Percentiles rank a stretch among this genome's conserved stretches.
phyloP scores from a whole-genome alignment of 1,140 invertebrate genomes.

The Mizuhopecten yessoensis region DNA sequence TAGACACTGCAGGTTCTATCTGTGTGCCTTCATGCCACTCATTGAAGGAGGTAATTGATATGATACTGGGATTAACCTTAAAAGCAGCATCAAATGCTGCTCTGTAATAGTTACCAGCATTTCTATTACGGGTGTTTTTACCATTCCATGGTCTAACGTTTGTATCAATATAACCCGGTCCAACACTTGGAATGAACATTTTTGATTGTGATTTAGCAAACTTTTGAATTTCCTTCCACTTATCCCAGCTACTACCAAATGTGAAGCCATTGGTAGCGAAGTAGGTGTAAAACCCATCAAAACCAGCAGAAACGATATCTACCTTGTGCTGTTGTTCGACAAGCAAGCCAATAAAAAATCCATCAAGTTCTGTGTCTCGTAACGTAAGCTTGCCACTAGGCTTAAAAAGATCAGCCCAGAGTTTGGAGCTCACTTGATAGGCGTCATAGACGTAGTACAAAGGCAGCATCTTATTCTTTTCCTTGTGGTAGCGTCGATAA shows the following conservation, averaged over 20 bases:
- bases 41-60: conserved; percentile 85
- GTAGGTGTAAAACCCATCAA: conserved; percentile 86
- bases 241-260: conserved; percentile 83
- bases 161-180: conserved; percentile 85
- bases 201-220: conserved; percentile 80
- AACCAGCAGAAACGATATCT: conserved; percentile 80
- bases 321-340: conserved; percentile 79
- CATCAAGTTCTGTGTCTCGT: conserved; percentile 83
- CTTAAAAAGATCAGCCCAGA: conserved; percentile 82
- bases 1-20: conserved; percentile 84
- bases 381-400: conserved; percentile 75
- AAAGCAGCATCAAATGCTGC: conserved; percentile 81
- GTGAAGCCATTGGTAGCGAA: conserved; percentile 85
- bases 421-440: conserved; percentile 73
- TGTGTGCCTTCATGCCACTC: conserved; percentile 86
- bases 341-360: conserved; percentile 84
- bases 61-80: conserved; percentile 73
- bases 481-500: conserved; percentile 75
- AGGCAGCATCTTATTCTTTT: conserved; percentile 78
- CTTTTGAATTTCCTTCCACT: conserved; percentile 81
- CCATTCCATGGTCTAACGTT: conserved; percentile 84
- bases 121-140: conserved; percentile 79
- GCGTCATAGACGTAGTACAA: conserved; percentile 85
- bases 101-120: conserved; percentile 84
- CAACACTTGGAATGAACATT: conserved; percentile 84